A percentile compares a stretch with the other conserved stretches of the same genome.
Evolutionary conservation across 2,797 vertebrate species (phyloP).

Genomic region (Etheostoma nigrum): DNA sequence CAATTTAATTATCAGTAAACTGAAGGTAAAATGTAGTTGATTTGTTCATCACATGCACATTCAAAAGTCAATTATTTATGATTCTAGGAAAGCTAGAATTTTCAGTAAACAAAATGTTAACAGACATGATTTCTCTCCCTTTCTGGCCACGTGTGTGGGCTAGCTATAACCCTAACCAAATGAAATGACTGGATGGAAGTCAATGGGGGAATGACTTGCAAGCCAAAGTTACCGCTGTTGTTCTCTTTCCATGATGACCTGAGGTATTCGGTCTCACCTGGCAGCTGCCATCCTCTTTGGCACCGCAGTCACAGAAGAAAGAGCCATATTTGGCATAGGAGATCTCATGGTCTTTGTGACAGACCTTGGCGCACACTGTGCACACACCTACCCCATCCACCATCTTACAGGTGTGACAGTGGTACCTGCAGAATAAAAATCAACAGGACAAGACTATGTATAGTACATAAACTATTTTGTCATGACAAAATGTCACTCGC

Average conservation of each 20-base stretch:
- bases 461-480: conserved; percentile 9
- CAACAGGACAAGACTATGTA: conserved; percentile 47
- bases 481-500: background rate
- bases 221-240: conserved; percentile 91
- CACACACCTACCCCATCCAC: conserved; percentile 99
- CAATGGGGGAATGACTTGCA: conserved; percentile 88
- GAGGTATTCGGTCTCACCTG: conserved; percentile 94
- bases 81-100: conserved; percentile 68
- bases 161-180: conserved; percentile 80
- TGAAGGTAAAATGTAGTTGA: conserved; percentile 61
- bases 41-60: conserved; percentile 65
- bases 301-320: conserved; percentile 99
- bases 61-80: conserved; percentile 28
- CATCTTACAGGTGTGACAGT: conserved; percentile 99
- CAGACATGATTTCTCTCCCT: conserved; percentile 48
- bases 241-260: conserved; percentile 90
- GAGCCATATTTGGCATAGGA: conserved; percentile 99
- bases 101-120: conserved; percentile 35
- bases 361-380: conserved; percentile 99
- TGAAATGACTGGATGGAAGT: conserved; percentile 85
- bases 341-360: conserved; percentile 99
- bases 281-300: conserved; percentile 99
- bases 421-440: conserved; percentile 89
- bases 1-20: conserved; percentile 32
- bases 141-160: conserved; percentile 63